A percentile compares a stretch with the other conserved stretches of the same genome.
Conservation (phyloP, 1,140 invertebrate species). For the Ceratina japonica region DNA sequence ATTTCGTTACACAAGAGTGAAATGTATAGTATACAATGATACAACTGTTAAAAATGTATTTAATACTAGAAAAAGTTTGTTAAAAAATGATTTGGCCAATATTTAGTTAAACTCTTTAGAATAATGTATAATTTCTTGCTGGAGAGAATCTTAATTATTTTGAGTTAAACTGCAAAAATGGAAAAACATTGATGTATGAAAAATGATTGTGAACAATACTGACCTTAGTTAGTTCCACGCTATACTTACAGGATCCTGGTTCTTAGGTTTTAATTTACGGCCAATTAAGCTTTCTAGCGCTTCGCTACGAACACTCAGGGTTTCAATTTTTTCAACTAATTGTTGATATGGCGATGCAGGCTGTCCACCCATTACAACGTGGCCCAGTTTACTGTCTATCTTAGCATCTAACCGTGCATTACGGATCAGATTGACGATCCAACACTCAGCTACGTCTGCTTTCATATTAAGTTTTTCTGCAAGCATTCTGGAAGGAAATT, state of each 20-base stretch:
- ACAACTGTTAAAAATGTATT: background rate
- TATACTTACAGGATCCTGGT: constrained; percentile 78
- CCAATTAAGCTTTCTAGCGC: constrained; percentile 89
- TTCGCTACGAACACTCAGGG: constrained; percentile 92
- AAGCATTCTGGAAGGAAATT: constrained; percentile 88
- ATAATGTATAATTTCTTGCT: constrained; percentile 2
- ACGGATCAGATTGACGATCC: constrained; percentile 99
- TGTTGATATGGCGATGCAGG: constrained; percentile 99
- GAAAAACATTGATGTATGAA: constrained; percentile 12
- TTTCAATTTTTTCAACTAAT: constrained; percentile 98
- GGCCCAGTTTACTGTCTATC: constrained; percentile 98
- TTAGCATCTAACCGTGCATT: constrained; percentile 99
- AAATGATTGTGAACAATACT: constrained; percentile 60
- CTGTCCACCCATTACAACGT: constrained; percentile 99
- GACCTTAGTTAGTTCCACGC: constrained; percentile 73
- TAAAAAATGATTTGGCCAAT: background rate
- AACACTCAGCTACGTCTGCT: constrained; percentile 98
- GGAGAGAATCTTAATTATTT: constrained; percentile 20
- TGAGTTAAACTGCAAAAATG: constrained; percentile 25
- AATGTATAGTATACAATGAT: background rate
- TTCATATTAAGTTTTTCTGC: constrained; percentile 99
- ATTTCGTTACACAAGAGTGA: constrained; percentile 13
- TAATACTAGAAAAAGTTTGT: constrained; percentile 4
- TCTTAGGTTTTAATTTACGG: constrained; percentile 87
- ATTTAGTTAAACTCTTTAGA: constrained; percentile 1